phyloP scores from a whole-genome alignment of 2,797 vertebrate genomes.

The Clarias platycephalus region DNA sequence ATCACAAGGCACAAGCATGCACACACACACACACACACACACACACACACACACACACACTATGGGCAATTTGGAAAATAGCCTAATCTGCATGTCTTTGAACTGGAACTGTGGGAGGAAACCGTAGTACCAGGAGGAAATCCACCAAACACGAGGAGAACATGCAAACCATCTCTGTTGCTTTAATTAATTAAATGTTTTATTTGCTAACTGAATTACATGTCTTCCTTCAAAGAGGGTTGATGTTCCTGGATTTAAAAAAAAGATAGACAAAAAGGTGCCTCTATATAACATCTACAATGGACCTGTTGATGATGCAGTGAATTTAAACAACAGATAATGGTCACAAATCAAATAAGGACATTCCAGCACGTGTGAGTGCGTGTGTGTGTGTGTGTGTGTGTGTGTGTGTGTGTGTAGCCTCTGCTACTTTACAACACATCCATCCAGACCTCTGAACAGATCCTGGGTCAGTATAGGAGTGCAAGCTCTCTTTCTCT shows the following conservation, averaged over 20 bases:
- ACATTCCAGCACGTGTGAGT: slow-evolving; percentile 24
- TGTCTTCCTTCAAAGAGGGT: not conserved
- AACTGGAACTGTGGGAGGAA: no score
- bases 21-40: no score
- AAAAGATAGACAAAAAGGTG: not conserved
- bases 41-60: no score
- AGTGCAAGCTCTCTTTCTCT: not conserved
- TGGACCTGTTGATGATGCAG: slow-evolving; percentile 21
- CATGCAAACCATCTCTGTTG: no score
- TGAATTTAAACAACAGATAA: slow-evolving; percentile 29
- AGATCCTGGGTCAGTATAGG: slow-evolving; percentile 29
- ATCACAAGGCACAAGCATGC: no score
- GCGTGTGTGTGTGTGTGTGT: not conserved
- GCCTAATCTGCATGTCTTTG: no score
- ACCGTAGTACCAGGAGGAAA: no score
- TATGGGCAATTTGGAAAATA: no score
- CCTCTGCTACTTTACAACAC: slow-evolving; percentile 20
- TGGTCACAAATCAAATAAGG: slow-evolving; percentile 35
- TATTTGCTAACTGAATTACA: not conserved
- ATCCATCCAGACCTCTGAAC: not conserved
- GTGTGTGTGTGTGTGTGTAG: not conserved
- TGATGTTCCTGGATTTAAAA: not conserved
- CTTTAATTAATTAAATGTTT: not conserved
- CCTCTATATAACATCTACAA: not conserved
- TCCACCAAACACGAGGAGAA: no score